Percentiles rank a stretch among this genome's conserved stretches.
These are phyloP conservation scores for Microctenopoma steveboyesi DNA, from an alignment of 2,797 vertebrate genomes.

Conservation along the genomic window DNA sequence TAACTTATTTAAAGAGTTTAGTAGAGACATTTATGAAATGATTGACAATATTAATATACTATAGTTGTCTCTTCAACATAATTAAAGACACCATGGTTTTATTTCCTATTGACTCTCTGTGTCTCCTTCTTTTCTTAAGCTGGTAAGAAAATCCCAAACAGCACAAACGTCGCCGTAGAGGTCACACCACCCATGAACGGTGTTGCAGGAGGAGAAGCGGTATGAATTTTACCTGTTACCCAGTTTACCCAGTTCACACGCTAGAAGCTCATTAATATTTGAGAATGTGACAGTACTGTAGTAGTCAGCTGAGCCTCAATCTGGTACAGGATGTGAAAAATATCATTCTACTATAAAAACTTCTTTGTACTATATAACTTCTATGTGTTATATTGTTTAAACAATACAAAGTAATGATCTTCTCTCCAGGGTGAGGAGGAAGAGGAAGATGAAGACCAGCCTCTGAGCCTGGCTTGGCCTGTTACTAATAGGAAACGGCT, in stretches of 20 bases:
- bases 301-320: too few species aligned
- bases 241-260: not conserved
- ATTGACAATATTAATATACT: too few species aligned
- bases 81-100: too few species aligned
- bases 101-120: not conserved
- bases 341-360: not conserved
- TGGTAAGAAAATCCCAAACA: slow-evolving; percentile 88
- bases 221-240: not conserved
- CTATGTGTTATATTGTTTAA: too few species aligned
- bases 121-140: slow-evolving; percentile 45
- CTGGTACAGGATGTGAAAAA: not conserved
- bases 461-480: slow-evolving; percentile 94
- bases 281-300: too few species aligned
- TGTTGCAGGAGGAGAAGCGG: slow-evolving; percentile 73
- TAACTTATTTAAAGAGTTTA: too few species aligned
- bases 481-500: slow-evolving; percentile 87
- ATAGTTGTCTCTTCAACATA: too few species aligned
- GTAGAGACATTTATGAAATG: too few species aligned
- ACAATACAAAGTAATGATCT: not conserved
- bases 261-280: not conserved
- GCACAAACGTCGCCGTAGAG: slow-evolving; percentile 90
- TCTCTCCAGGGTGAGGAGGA: slow-evolving; percentile 69
- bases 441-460: slow-evolving; percentile 88
- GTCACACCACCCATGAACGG: slow-evolving; percentile 91
- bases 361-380: too few species aligned